These are phyloP conservation scores for Dipodomys stephensi DNA, from an alignment of 2,113 vertebrate species.

Conservation along the genomic window DNA sequence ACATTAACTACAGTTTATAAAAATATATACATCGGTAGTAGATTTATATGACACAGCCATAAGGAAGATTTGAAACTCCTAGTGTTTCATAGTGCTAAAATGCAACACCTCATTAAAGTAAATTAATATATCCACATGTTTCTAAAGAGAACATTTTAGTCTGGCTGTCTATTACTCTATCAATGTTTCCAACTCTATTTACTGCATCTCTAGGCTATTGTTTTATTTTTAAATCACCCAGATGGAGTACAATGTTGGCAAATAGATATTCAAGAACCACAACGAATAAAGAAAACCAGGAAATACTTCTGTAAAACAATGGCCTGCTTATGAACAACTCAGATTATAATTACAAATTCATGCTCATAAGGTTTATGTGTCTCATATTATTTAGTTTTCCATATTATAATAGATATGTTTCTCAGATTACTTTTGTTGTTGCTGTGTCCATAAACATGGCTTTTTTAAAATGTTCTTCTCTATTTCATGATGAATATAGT, in stretches of 20 bases:
- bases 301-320: not conserved
- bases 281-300: not conserved
- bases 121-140: conserved; percentile 55
- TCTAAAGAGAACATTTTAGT: conserved; percentile 20
- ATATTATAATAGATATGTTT: not conserved
- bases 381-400: not conserved
- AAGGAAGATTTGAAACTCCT: conserved; percentile 51
- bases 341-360: not conserved
- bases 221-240: conserved; percentile 40
- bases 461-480: not conserved
- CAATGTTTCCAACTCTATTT: conserved; percentile 37
- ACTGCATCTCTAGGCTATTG: conserved; percentile 17
- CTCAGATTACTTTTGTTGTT: not conserved
- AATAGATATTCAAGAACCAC: not conserved
- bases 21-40: not conserved
- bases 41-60: conserved; percentile 16
- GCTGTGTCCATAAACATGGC: not conserved
- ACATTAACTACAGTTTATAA: conserved; percentile 55
- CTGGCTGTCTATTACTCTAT: conserved; percentile 14
- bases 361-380: not conserved
- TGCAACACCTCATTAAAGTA: conserved; percentile 47
- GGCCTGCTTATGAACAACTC: not conserved
- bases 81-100: conserved; percentile 55
- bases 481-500: not conserved
- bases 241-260: not conserved